Base-by-base conservation (phyloP, 2,113 vertebrate genomes). In the Turnix velox region DNA sequence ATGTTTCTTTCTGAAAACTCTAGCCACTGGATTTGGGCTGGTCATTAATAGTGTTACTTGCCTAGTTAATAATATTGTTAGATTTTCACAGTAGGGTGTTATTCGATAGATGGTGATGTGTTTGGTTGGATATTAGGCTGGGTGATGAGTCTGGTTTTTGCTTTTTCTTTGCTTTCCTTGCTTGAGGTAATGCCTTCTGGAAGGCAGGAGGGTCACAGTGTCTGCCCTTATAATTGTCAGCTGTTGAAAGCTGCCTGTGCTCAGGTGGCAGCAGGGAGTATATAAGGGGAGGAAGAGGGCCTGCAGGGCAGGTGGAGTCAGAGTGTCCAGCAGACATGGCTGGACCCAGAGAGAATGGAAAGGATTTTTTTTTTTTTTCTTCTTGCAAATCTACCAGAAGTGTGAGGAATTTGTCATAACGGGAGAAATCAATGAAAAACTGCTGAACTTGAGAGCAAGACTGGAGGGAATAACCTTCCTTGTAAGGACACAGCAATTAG, bases 71-170 rank as follows among this genome's bases (percentile, higher is more conserved):
- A 27, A 18, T 58, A 9, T 4, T 4, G 8, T 61, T 62, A 25
- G 87, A 12, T 66, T 31, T 19, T 62, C 0, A 0, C 54, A 62
- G 1, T 11, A n/a, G n/a, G n/a, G 0, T 8, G 11, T 49, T 48
- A 10, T 24, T 92, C 17, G n/a, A 5, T 20, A 62, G 16, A 33
- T 9, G 15, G 19, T 58, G 3, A 3, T 49, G 80, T 62, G 46
- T 0, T 4, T 48, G n/a, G 18, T 3, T 77, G 46, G 33, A 4
- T 0, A 0, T 27, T 2, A 48, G 39, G 27, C 23, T 73, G 54
- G 66, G 39, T 28, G n/a, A 15, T 9, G 25, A 49, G 24, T 14
- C 16, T 43, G 45, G 0, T 0, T 45, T 68, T 61, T 6, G 31
- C 10, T 16, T 35, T 68, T 51, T 59, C 40, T 8, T 46, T 75